Base-by-base conservation (phyloP, 2,888 invertebrate genomes). In the Leptodirus hochenwartii region DNA sequence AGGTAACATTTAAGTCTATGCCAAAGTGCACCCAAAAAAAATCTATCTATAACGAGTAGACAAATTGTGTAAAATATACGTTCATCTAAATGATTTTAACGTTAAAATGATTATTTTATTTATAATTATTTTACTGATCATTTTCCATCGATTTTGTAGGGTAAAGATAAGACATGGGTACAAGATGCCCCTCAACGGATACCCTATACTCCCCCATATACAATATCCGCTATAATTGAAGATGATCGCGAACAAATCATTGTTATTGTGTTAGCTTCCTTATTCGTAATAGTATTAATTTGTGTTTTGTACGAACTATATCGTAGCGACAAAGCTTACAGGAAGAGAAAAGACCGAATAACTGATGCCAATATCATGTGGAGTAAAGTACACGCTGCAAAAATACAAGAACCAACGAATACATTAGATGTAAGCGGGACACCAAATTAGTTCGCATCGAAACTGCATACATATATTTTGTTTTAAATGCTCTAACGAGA, bases 121-220 rank as follows among this genome's bases (percentile, higher is more conserved):
- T n/a, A n/a, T n/a, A n/a, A n/a, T n/a, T n/a, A n/a, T n/a, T n/a
- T n/a, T n/a, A n/a, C n/a, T n/a, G n/a, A n/a, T n/a, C n/a, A 30
- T 29, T 40, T 23, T 16, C 15, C 12, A 22, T 5, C 22, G 22
- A 17, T 37, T 44, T 49, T 45, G 28, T 46, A 79, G 78, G 77
- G 72, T 33, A 70, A 70, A 5, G 80, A 80, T 41, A 74, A 72
- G 44, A 73, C 74, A 0, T 85, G 84, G 84, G 78, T 78, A 3
- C 79, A 79, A 51, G 82, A 84, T 46, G 78, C 82, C 2, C 84
- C 84, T 0, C 72, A 72, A 20, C 63, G 77, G 29, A 66, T 74
- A 8, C 65, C 75, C 0, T 84, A 82, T 50, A 73, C 74, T 42
- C 76, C 80, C 2, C 59, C 71, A 17, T 75, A 78, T 49, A 70